Evolutionary conservation across 1,140 invertebrate species (phyloP).

Genomic region (Bombus superbus): DNA sequence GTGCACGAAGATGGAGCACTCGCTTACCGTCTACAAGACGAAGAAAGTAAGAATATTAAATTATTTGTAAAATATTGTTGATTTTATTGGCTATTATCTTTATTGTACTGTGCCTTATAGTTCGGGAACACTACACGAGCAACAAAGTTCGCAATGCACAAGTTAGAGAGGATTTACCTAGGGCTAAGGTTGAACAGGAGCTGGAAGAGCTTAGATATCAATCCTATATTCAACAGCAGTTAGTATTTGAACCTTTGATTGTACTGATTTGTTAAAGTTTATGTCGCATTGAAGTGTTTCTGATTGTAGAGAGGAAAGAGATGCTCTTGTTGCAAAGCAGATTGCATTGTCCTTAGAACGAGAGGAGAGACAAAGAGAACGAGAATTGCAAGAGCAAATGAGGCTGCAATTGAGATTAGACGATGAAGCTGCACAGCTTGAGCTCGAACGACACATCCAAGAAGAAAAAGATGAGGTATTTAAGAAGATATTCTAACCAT

Average conservation of each 20-base stretch:
- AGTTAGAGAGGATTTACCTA: conserved; percentile 94
- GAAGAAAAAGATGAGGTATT: conserved; percentile 86
- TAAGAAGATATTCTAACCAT: conserved; percentile 1
- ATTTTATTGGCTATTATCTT: not conserved
- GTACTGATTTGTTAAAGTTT: not conserved
- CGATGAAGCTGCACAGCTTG: conserved; percentile 80
- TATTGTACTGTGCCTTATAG: conserved; percentile 79
- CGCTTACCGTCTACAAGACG: conserved; percentile 93
- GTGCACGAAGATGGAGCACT: conserved; percentile 95
- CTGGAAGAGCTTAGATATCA: conserved; percentile 87
- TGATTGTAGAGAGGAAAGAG: conserved; percentile 86
- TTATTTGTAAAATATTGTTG: not conserved
- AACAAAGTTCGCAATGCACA: conserved; percentile 94
- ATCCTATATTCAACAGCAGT: conserved; percentile 86
- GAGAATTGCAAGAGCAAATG: conserved; percentile 83
- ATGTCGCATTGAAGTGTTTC: conserved; percentile 6
- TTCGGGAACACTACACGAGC: conserved; percentile 91
- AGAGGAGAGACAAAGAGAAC: conserved; percentile 83
- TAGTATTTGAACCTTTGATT: conserved; percentile 69
- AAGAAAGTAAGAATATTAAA: conserved; percentile 88
- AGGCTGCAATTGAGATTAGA: conserved; percentile 78
- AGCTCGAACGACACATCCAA: conserved; percentile 81
- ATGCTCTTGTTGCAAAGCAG: conserved; percentile 86
- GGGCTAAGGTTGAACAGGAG: conserved; percentile 91
- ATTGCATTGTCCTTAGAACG: conserved; percentile 86